phyloP scores from a whole-genome alignment of 2,797 vertebrate species.

The Scolopax bukidnonensis region DNA sequence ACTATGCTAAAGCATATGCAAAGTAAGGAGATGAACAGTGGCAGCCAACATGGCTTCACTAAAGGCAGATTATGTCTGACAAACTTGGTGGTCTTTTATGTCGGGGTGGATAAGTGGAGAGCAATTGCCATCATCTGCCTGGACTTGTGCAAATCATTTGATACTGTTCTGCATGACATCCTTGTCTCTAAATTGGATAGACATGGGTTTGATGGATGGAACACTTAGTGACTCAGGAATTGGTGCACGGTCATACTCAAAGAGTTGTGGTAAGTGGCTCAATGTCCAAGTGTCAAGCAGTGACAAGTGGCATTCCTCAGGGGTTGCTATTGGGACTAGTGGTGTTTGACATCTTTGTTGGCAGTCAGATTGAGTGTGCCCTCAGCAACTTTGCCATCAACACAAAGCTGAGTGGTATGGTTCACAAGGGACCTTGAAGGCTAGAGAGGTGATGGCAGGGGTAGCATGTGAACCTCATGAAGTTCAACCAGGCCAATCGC shows the following conservation, averaged over 20 bases:
- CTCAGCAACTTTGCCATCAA: background rate
- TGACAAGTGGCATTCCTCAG: background rate
- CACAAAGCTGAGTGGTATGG: background rate
- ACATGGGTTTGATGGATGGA: background rate
- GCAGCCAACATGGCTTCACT: background rate
- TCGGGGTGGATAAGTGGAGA: background rate
- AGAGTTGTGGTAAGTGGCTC: background rate
- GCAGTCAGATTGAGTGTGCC: background rate
- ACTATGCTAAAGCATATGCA: background rate
- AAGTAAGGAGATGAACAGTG: background rate
- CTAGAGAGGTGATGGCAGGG: background rate
- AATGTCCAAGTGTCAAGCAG: background rate
- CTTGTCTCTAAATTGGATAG: background rate
- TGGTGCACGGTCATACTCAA: background rate
- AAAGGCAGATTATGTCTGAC: background rate
- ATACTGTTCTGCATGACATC: background rate
- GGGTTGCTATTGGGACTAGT: background rate
- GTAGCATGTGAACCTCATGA: background rate
- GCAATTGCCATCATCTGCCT: background rate
- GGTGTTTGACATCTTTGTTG: background rate
- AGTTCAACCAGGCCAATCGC: background rate
- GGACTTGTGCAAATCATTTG: background rate
- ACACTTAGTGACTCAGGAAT: background rate
- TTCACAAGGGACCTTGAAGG: background rate
- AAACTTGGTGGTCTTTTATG: background rate